These are phyloP conservation scores for Apodemia duryi DNA, from an alignment of 2,888 invertebrate genomes.

Conservation along the genomic window DNA sequence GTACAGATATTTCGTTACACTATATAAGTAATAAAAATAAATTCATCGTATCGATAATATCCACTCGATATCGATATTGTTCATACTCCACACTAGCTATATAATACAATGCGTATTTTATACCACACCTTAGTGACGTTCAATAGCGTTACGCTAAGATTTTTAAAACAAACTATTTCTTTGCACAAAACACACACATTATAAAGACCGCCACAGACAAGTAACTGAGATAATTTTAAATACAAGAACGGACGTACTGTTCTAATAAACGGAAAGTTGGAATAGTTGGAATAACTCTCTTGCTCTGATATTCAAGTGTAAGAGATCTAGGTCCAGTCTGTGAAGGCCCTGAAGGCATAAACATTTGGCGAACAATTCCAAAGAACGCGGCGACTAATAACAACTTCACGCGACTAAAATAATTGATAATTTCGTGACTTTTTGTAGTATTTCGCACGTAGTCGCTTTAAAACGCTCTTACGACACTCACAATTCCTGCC, in stretches of 20 bases:
- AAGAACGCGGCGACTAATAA: too few relatives aligned
- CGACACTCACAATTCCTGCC: too few relatives aligned
- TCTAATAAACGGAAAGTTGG: not conserved
- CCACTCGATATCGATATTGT: conserved; percentile 6
- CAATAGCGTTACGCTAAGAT: conserved; percentile 4
- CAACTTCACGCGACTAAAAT: too few relatives aligned
- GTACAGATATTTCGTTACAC: conserved; percentile 13
- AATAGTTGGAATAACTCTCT: not conserved
- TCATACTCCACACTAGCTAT: conserved; percentile 12
- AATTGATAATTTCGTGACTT: too few relatives aligned
- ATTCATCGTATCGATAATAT: conserved; percentile 12
- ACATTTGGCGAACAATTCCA: too few relatives aligned
- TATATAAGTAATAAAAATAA: conserved; percentile 13
- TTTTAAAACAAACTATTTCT: not conserved
- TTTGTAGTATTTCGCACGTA: too few relatives aligned
- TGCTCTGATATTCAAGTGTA: too few relatives aligned
- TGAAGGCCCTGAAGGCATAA: too few relatives aligned
- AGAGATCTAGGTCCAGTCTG: too few relatives aligned
- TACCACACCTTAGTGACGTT: conserved; percentile 7
- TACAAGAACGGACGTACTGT: not conserved
- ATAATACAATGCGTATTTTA: conserved; percentile 9
- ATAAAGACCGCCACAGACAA: not conserved
- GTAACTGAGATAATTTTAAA: not conserved
- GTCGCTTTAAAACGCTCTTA: not conserved
- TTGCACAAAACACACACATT: not conserved